Percentiles rank a stretch among this genome's conserved stretches.
Evolutionary conservation across 2,113 vertebrate species (phyloP).

Genomic region (Falcunculus frontatus): DNA sequence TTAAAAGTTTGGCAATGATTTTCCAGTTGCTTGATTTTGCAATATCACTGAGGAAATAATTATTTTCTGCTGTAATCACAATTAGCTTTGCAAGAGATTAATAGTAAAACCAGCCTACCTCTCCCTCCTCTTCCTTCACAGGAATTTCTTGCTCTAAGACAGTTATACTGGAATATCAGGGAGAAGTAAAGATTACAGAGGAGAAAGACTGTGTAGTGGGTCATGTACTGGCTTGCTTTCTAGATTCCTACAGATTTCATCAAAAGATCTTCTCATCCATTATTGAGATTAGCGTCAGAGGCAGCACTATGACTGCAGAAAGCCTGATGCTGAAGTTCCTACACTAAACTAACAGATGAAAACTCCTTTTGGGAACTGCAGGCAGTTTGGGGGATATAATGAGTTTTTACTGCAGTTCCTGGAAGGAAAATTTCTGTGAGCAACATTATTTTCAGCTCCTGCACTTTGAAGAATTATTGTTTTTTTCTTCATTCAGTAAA

Average conservation of each 20-base stretch:
- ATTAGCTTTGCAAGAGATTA: background rate
- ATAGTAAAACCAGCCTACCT: background rate
- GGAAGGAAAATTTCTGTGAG: background rate
- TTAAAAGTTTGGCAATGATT: background rate
- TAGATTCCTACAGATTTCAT: background rate
- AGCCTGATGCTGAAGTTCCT: background rate
- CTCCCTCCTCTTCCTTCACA: background rate
- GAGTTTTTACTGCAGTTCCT: background rate
- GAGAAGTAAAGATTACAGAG: background rate
- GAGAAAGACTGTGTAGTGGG: background rate
- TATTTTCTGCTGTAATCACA: conserved; percentile 20
- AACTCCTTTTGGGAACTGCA: background rate
- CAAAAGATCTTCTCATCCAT: background rate
- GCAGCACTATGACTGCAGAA: background rate
- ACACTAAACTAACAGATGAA: background rate
- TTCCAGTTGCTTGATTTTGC: background rate
- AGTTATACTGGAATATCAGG: background rate
- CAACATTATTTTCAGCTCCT: background rate
- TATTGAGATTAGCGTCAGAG: background rate
- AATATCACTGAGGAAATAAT: background rate
- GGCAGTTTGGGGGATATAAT: background rate
- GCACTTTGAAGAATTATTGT: background rate
- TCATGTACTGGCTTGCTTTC: background rate
- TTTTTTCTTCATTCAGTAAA: background rate
- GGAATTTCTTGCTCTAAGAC: background rate